phyloP scores from a whole-genome alignment of 2,888 invertebrate species.

The Homarus gammarus region DNA sequence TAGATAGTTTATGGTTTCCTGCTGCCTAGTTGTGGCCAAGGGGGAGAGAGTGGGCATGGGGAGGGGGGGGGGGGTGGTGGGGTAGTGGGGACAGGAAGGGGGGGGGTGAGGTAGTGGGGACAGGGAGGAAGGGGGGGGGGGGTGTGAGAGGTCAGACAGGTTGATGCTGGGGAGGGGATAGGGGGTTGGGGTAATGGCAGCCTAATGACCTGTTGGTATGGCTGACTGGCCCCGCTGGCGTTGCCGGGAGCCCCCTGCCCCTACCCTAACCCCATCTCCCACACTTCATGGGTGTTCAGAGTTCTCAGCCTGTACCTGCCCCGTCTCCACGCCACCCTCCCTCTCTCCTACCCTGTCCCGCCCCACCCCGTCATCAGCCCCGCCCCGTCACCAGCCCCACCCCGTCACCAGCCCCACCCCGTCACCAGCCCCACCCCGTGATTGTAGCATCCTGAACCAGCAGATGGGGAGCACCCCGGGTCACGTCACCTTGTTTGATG shows the following conservation, averaged over 20 bases:
- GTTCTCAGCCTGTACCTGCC: not conserved
- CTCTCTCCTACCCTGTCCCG: conserved; percentile 16
- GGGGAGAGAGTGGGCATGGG: not conserved
- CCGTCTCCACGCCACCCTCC: not conserved
- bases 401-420: not conserved
- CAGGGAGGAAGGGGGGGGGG: not conserved
- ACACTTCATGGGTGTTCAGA: not conserved
- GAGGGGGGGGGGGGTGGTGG: not conserved
- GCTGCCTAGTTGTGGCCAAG: not conserved
- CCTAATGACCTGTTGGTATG: not conserved
- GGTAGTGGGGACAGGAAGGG: not conserved
- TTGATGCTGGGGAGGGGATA: not conserved
- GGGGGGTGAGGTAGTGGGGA: not conserved
- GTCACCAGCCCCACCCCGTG: not conserved
- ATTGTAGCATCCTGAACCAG: too few species aligned
- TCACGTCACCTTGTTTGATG: too few species aligned
- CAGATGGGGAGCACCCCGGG: too few species aligned
- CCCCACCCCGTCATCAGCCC: not conserved
- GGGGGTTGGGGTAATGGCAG: not conserved
- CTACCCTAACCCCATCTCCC: not conserved
- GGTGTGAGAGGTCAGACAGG: not conserved
- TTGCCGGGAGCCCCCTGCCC: not conserved
- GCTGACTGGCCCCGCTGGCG: not conserved
- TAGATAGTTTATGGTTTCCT: not conserved
- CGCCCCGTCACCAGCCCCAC: too few species aligned